Percentiles rank a stretch among this genome's conserved stretches.
Conservation (phyloP, 2,113 vertebrate species). For the Pterocles burchelli region DNA sequence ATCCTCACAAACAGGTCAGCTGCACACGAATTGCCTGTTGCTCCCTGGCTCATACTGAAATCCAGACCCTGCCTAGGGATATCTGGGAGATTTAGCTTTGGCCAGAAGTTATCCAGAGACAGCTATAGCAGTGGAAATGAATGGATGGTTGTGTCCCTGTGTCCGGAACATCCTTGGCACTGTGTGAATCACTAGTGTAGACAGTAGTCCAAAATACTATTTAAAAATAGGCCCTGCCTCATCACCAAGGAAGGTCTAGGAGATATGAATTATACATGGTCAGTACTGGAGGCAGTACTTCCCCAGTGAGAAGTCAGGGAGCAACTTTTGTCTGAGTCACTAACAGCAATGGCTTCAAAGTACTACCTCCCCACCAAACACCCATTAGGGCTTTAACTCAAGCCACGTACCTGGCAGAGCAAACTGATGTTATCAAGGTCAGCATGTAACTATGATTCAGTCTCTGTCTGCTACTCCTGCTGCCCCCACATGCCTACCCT, state of each 20-base stretch:
- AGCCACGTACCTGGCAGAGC: neutral
- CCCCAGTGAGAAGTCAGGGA: neutral
- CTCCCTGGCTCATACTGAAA: neutral
- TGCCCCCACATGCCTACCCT: neutral
- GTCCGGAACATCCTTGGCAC: neutral
- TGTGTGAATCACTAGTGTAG: neutral
- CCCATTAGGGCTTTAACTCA: neutral
- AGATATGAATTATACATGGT: neutral
- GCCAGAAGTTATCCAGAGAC: neutral
- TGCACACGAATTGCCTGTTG: neutral
- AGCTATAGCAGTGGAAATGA: neutral
- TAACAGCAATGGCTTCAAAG: neutral
- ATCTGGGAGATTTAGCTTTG: neutral
- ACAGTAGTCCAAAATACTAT: neutral
- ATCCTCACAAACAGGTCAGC: neutral
- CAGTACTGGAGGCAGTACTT: neutral
- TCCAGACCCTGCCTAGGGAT: neutral
- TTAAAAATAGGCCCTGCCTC: neutral
- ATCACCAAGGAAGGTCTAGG: neutral
- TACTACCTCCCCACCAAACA: neutral
- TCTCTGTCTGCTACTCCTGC: neutral
- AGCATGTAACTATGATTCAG: neutral
- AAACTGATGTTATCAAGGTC: neutral
- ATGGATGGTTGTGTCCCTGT: neutral
- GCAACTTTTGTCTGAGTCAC: neutral